Conservation (phyloP, 2,797 vertebrate species). For the Babyrousa celebensis region DNA sequence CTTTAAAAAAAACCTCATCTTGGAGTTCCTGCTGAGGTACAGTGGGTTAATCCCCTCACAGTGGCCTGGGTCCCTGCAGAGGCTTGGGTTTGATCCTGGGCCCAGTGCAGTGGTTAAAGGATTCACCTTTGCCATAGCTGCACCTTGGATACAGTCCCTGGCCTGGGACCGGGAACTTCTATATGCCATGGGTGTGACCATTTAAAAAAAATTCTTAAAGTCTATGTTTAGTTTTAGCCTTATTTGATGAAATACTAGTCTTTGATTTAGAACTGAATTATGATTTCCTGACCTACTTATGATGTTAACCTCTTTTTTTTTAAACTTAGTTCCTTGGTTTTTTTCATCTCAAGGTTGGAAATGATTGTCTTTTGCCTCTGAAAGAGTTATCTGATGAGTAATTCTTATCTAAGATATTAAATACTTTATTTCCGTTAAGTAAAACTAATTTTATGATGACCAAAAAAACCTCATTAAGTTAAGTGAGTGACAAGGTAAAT, state of each 20-base stretch:
- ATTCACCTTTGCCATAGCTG: too few relatives aligned
- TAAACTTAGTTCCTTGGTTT: background rate
- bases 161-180: too few relatives aligned
- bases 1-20: background rate
- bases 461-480: constrained; percentile 13
- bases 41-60: too few relatives aligned
- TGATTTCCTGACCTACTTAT: constrained; percentile 33
- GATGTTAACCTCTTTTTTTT: constrained; percentile 6
- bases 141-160: too few relatives aligned
- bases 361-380: constrained; percentile 26
- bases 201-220: background rate
- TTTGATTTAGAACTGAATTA: constrained; percentile 66
- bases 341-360: constrained; percentile 59
- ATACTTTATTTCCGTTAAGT: constrained; percentile 57
- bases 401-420: constrained; percentile 63
- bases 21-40: too few relatives aligned
- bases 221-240: background rate
- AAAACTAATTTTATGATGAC: constrained; percentile 64
- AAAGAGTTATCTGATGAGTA: constrained; percentile 53
- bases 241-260: constrained; percentile 41
- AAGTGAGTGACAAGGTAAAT: constrained; percentile 30
- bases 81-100: too few relatives aligned
- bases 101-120: too few relatives aligned
- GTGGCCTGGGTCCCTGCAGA: too few relatives aligned
- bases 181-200: too few relatives aligned